Base-by-base conservation (phyloP, 2,797 vertebrate genomes). In the Pagetopsis macropterus region DNA sequence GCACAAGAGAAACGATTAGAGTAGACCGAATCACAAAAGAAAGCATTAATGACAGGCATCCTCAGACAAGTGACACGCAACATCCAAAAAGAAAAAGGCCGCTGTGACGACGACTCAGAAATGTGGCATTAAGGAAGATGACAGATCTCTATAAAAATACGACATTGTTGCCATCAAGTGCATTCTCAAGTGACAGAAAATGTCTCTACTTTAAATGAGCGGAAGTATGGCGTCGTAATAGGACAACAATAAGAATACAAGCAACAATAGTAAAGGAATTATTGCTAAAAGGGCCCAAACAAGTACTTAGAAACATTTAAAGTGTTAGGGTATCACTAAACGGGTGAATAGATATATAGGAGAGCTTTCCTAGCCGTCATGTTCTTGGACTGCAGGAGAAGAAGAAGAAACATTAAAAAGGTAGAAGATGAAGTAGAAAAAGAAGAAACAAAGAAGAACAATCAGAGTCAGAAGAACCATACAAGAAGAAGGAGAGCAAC, bases 1-100 rank as follows among this genome's bases (percentile, higher is more conserved):
- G 27, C 70, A 70, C 17, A 69, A 27, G 64, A 45, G 37, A 19
- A 64, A 81, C 44, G 63, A 84, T 65, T 68, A 80, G 65, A 45
- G 51, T 71, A 63, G 41, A 3, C 33, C 31, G 27, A 57, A 62
- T 65, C 8, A 41, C 15, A 78, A 59, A 76, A 76, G 78, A 76
- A 81, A 52, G 70, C n/a, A 31, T 58, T 62, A 84, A 83, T 87
- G 71, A 84, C 54, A 87, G 52, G 43, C 72, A 17, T 59, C 54
- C 8, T 56, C 41, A 23, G 65, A 64, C 45, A 61, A 62, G 48
- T 8, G 3, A 66, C n/a, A 12, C 15, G 52, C 46, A 49, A 52
- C 71, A 31, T 43, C 49, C 10, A 70, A 66, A 78, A 64, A 79
- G 51, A 76, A 61, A 61, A 73, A 55, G 15, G 46, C 31, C 63